A percentile compares a stretch with the other conserved stretches of the same genome.
phyloP scores from a whole-genome alignment of 2,113 vertebrate species.

The Stomatorhinus ivindoensis region DNA sequence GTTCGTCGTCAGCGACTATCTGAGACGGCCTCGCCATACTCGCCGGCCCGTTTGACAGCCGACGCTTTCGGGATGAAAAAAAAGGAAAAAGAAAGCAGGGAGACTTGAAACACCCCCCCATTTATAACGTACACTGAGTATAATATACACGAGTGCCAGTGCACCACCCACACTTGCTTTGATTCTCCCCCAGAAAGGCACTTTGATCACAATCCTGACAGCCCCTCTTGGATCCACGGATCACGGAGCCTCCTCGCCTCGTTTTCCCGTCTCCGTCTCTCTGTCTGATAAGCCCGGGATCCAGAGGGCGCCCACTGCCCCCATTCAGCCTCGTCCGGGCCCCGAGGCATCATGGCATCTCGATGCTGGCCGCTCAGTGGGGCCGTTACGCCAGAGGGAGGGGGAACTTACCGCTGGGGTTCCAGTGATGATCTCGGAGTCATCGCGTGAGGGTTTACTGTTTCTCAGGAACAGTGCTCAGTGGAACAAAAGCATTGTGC shows the following conservation, averaged over 20 bases:
- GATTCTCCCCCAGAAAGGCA: constrained; percentile 51
- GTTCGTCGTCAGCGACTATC: not conserved
- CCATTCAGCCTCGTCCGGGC: constrained; percentile 42
- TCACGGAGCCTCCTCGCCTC: constrained; percentile 27
- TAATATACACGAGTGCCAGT: constrained; percentile 27
- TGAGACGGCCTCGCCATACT: not conserved
- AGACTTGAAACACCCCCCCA: not conserved
- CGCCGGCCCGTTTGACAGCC: not conserved
- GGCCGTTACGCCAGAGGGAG: not conserved
- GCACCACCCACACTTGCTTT: constrained; percentile 23
- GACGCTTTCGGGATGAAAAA: not conserved
- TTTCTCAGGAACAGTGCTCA: not conserved
- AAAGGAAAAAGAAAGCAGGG: not conserved
- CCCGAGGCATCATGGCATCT: constrained; percentile 34
- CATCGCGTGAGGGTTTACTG: not conserved
- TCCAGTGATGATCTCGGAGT: not conserved
- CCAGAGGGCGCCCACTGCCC: constrained; percentile 36
- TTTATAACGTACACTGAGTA: not conserved
- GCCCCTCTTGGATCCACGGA: constrained; percentile 51
- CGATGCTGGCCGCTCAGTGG: not conserved
- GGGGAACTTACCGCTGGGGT: not conserved
- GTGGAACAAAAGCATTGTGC: not conserved
- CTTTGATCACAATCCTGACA: constrained; percentile 61
- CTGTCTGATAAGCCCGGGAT: constrained; percentile 41
- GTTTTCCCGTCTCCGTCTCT: constrained; percentile 43